Percentiles rank a stretch among this genome's conserved stretches.
phyloP scores from a whole-genome alignment of 92 coral and sea anemone species.

The Paramuricea clavata region DNA sequence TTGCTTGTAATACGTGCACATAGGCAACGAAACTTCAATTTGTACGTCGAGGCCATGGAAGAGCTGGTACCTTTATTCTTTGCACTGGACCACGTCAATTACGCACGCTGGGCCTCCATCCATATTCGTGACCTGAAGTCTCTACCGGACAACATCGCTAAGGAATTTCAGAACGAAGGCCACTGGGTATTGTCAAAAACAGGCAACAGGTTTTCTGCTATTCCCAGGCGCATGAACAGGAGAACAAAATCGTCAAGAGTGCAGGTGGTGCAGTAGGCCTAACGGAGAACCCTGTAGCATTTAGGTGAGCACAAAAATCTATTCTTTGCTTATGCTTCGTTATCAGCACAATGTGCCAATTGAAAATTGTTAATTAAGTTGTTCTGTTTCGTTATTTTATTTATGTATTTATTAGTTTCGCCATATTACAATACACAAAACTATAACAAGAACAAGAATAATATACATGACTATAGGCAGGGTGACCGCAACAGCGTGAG shows the following conservation, averaged over 20 bases:
- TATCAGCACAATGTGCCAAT: no score
- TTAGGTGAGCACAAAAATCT: no score
- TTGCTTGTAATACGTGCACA: slow-evolving; percentile 54
- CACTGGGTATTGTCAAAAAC: slow-evolving; percentile 76
- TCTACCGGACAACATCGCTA: slow-evolving; percentile 48
- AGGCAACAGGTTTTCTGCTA: slow-evolving; percentile 60
- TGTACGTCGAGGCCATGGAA: slow-evolving; percentile 63
- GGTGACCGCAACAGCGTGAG: no score
- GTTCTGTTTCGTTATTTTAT: no score
- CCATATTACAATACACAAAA: no score
- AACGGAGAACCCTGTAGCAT: slow-evolving; percentile 61
- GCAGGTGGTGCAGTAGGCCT: slow-evolving; percentile 67
- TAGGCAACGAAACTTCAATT: no score
- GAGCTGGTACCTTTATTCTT: slow-evolving; percentile 59
- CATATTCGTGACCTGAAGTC: slow-evolving; percentile 74
- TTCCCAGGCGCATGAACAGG: slow-evolving; percentile 76
- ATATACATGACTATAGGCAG: no score
- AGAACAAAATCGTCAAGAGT: slow-evolving; percentile 67
- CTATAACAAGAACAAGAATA: no score
- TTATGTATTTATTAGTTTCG: no score
- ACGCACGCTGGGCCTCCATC: slow-evolving; percentile 73
- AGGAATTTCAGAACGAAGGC: slow-evolving; percentile 54
- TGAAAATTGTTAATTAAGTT: no score
- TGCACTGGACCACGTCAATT: slow-evolving; percentile 67
- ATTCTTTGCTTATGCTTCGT: no score